Percentiles rank a stretch among this genome's conserved stretches.
phyloP scores from a whole-genome alignment of 2,888 invertebrate species.

The Teleogryllus oceanicus region DNA sequence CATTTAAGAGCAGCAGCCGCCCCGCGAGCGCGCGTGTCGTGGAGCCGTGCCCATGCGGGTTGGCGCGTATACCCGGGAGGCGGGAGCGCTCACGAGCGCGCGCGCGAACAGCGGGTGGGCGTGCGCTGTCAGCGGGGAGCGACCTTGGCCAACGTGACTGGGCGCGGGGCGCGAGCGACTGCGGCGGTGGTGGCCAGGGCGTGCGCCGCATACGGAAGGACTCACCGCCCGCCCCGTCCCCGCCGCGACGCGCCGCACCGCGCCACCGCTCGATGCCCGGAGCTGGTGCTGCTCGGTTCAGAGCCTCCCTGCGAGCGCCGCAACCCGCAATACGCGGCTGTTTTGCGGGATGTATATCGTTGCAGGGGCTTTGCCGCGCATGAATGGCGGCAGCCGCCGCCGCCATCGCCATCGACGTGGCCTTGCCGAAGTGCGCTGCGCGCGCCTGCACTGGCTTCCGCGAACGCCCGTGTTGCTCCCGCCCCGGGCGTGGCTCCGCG shows the following conservation, averaged over 20 bases:
- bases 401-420: neutral
- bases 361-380: neutral
- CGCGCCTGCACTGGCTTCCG: no score
- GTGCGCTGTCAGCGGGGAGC: neutral
- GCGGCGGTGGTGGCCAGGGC: neutral
- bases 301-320: neutral
- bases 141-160: constrained; percentile 18
- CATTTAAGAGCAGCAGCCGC: no score
- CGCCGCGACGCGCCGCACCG: neutral
- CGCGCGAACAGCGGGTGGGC: neutral
- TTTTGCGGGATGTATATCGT: neutral
- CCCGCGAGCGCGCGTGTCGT: no score
- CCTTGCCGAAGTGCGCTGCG: no score
- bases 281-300: no score
- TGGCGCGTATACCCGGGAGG: no score
- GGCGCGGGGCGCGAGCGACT: neutral
- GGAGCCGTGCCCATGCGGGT: no score
- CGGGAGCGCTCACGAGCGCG: neutral
- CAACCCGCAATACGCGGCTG: neutral
- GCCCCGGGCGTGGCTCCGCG: no score
- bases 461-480: no score
- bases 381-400: neutral
- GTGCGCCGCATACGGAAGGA: neutral
- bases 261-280: neutral
- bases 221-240: neutral